A percentile compares a stretch with the other conserved stretches of the same genome.
phyloP scores from a whole-genome alignment of 2,113 vertebrate genomes.

The Cynoglossus semilaevis region DNA sequence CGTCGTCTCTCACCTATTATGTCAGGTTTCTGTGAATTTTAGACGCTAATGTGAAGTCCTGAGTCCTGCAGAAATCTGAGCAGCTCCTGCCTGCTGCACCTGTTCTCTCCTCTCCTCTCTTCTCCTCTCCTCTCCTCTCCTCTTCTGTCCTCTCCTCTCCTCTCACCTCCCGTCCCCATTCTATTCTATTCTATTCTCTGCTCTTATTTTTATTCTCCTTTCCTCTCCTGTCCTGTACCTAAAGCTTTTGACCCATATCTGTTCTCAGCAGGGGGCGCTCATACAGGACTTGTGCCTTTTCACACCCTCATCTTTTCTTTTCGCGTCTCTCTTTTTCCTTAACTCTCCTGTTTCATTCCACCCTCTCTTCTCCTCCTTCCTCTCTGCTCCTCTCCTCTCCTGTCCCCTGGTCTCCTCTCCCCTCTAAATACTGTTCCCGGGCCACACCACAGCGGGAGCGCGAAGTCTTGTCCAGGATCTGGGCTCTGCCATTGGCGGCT shows the following conservation, averaged over 20 bases:
- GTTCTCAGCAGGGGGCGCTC: no score
- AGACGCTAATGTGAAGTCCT: not conserved
- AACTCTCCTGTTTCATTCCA: no score
- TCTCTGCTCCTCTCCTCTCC: not conserved
- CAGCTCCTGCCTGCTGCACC: conserved; percentile 41
- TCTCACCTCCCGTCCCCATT: no score
- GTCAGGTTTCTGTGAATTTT: not conserved
- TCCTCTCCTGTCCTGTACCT: no score
- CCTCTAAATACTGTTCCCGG: conserved; percentile 67
- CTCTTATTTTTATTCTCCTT: no score
- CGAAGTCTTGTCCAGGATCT: conserved; percentile 65
- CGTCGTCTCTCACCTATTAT: no score
- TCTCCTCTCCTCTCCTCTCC: conserved; percentile 48
- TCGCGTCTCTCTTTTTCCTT: no score
- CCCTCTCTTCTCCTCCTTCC: not conserved
- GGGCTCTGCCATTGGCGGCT: conserved; percentile 61
- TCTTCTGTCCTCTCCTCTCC: no score
- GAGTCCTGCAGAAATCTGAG: not conserved
- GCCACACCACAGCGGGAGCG: conserved; percentile 78
- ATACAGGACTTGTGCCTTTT: no score
- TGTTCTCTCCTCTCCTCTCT: conserved; percentile 21
- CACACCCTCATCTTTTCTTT: no score
- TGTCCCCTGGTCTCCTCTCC: conserved; percentile 24
- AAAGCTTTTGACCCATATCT: no score
- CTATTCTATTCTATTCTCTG: no score